Conservation (phyloP, 2,797 vertebrate genomes). For the Parotocinclus haroldoi region DNA sequence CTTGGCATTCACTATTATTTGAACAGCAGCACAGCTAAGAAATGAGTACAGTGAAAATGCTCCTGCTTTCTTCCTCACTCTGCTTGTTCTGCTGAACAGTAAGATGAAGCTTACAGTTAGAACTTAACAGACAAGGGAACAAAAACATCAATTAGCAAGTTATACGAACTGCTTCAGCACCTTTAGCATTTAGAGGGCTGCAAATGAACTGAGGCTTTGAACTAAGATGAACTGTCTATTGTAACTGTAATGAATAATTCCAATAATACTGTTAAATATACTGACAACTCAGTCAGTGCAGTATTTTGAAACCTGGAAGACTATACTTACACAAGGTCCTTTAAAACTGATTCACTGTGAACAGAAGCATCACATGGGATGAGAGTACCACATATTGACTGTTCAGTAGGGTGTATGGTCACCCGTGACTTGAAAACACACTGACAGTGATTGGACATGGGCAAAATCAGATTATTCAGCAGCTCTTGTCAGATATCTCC, state of each 20-base stretch:
- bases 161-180: conserved; percentile 12
- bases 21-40: conserved; percentile 12
- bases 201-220: conserved; percentile 6
- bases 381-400: too few relatives aligned
- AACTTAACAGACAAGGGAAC: neutral
- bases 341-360: too few relatives aligned
- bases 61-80: neutral
- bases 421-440: too few relatives aligned
- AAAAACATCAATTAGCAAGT: conserved; percentile 32
- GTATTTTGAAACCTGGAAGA: too few relatives aligned
- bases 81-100: neutral
- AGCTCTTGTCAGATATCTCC: too few relatives aligned
- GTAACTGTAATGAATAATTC: conserved; percentile 18
- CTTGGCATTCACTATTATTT: conserved; percentile 21
- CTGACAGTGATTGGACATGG: too few relatives aligned
- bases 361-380: too few relatives aligned
- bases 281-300: too few relatives aligned
- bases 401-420: too few relatives aligned
- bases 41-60: conserved; percentile 9
- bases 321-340: too few relatives aligned
- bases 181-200: conserved; percentile 11
- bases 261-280: too few relatives aligned
- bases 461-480: too few relatives aligned
- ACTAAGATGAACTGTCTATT: conserved; percentile 17
- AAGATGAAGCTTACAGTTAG: conserved; percentile 5